Evolutionary conservation across 2,888 invertebrate species (phyloP), one percentile per base, ranked within the genome.

Genomic region (Lycia hirtaria): DNA sequence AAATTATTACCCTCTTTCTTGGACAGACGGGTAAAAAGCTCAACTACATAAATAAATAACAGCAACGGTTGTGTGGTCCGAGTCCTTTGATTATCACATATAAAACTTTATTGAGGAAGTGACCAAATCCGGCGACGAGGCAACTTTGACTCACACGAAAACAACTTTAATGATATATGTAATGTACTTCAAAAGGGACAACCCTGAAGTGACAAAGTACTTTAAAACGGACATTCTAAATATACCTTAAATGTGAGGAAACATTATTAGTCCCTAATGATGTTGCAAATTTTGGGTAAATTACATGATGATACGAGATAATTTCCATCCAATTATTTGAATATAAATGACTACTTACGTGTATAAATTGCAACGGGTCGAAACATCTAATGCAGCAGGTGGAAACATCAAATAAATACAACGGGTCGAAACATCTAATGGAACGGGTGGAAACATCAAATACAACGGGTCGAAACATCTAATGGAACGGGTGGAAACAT

Each of bases 31-130:
- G n/a, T 10, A 37, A 37, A 37, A n/a, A n/a, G 9, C n/a, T 32
- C 4, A 19, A 10, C 5, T 19, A 2, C 43, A 30, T 49, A 43
- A 49, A 50, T 55, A 6, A 17, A n/a, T 64, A 58, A 55, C 40
- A 30, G 12, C 52, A 48, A 51, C 57, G 38, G 57, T 62, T 67
- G 78, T 81, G 76, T 76, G 81, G 81, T 79, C 81, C 64, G 60
- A 60, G 60, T 70, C 69, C 69, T 71, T 82, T 85, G 86, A 88
- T 88, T 87, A 84, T 81, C 74, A 72, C 71, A 77, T 75, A 87
- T 86, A 86, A 87, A 86, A 77, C 75, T 88, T 89, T 88, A 89
- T 89, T 85, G 85, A 82, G 87, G 89, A 89, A 83, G 83, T 74
- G 67, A 76, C 79, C 65, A 79, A 81, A 85, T 87, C 78, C 82